Evolutionary conservation across 2,888 invertebrate genomes (phyloP).

Genomic region (Leptopilina myrica): DNA sequence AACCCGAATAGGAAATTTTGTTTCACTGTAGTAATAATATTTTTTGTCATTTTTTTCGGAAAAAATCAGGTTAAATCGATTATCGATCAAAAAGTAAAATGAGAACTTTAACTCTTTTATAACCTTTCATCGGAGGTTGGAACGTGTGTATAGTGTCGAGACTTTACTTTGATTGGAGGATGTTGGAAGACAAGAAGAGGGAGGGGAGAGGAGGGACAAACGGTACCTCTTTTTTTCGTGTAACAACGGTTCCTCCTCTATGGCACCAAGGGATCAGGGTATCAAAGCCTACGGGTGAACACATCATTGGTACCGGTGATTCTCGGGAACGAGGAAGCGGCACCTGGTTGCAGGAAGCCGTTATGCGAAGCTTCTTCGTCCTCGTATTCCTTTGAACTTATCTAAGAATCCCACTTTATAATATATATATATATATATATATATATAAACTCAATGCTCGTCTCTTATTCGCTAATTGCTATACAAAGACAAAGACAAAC

Average conservation of each 20-base stretch:
- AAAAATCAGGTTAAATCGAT: too few species aligned
- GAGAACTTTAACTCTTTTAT: not conserved
- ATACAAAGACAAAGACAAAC: not conserved
- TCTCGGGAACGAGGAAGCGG: slow-evolving; percentile 66
- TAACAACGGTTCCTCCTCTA: slow-evolving; percentile 39
- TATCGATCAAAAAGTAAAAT: too few species aligned
- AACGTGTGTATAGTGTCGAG: slow-evolving; percentile 2
- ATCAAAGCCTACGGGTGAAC: slow-evolving; percentile 47
- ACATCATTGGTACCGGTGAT: slow-evolving; percentile 56
- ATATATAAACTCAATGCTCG: not conserved
- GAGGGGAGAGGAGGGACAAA: slow-evolving; percentile 60
- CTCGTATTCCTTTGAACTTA: slow-evolving; percentile 12
- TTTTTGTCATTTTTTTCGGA: too few species aligned
- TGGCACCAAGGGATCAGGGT: slow-evolving; percentile 53
- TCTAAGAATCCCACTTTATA: slow-evolving; percentile 12
- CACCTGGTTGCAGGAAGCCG: slow-evolving; percentile 62
- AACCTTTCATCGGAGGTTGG: not conserved
- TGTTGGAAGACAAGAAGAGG: not conserved
- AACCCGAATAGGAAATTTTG: too few species aligned
- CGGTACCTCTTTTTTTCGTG: slow-evolving; percentile 58
- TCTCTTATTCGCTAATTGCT: slow-evolving; percentile 3
- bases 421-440: too few species aligned
- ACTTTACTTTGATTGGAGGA: not conserved
- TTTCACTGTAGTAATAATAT: too few species aligned
- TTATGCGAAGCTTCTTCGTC: slow-evolving; percentile 58